Base-by-base conservation (phyloP, 2,797 vertebrate genomes). In the Tolypeutes matacus region DNA sequence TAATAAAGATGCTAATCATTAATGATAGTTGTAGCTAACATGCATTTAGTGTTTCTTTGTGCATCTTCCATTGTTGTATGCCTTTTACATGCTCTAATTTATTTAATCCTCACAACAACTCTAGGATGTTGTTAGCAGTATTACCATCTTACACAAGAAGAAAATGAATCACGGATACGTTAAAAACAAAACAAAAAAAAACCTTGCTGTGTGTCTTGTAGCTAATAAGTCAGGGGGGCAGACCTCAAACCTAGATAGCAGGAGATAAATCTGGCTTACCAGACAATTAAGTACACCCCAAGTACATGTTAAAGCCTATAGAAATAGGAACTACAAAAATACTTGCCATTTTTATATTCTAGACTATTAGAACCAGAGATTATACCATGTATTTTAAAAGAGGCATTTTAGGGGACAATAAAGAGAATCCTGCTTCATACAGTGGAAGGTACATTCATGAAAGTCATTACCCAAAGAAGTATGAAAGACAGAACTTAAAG, bases 91-190 rank as follows among this genome's bases (percentile, higher is more conserved):
- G 12, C 17, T 51, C 60, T 18, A 75, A 80, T 67, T 78, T 29
- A 27, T 56, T 31, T n/a, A 34, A 15, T 56, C 36, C 7, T 82
- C 12, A 21, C 29, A 89, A 17, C 4, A 39, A 25, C 17, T 62
- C 53, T 39, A 42, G 76, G 53, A 65, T 49, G 13, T n/a, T 78
- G 23, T 31, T 73, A 86, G 82, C 27, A 46, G 49, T 83, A 77
- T 83, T 64, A 77, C 27, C 8, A 91, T 53, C 15, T 72, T 77
- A 78, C 51, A 51, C 23, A 29, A 60, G n/a, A 96, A 58, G 53
- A 91, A 77, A 91, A 78, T 34, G 27, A 42, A 12, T 91, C 64
- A 84, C 18, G 62, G 17, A 82, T 60, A 87, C 81, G 34, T 65
- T n/a, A 2, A 25, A 42, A 60, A n/a, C 21, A 7, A 46, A 81